Evolutionary conservation across 2,113 vertebrate species (phyloP).

Genomic region (Trachemys scripta): DNA sequence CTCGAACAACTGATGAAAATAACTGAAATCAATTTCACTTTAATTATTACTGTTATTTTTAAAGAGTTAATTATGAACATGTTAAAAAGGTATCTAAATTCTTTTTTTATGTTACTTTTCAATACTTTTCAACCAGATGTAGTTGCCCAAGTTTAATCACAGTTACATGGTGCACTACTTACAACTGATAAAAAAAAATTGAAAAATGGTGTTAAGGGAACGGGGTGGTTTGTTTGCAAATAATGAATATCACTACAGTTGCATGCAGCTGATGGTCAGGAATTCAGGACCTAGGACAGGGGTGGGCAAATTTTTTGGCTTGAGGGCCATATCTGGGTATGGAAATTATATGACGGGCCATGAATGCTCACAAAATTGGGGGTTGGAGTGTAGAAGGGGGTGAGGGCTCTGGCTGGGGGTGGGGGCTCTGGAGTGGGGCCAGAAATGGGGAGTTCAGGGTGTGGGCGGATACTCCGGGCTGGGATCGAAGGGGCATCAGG

Average conservation of each 20-base stretch:
- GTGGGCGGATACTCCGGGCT: no score
- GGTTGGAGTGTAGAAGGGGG: no score
- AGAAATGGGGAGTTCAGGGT: no score
- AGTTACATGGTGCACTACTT: background rate
- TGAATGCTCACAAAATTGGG: no score
- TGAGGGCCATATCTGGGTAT: no score
- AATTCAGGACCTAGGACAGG: background rate
- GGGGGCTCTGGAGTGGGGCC: no score
- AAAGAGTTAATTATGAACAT: background rate
- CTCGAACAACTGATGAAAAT: background rate
- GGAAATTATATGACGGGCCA: no score
- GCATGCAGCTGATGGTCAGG: background rate
- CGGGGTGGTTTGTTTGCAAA: background rate
- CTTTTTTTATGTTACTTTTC: background rate
- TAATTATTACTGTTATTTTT: background rate
- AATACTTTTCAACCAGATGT: background rate
- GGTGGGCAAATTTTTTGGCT: no score
- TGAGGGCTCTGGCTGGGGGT: no score
- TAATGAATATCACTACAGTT: fast-evolving
- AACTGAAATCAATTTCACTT: background rate
- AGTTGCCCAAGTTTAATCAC: background rate
- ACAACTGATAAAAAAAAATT: no score
- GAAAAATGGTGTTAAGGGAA: background rate
- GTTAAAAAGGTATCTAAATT: background rate
- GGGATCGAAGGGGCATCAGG: no score